phyloP scores from a whole-genome alignment of 2,888 invertebrate genomes.

The Amiota communis region DNA sequence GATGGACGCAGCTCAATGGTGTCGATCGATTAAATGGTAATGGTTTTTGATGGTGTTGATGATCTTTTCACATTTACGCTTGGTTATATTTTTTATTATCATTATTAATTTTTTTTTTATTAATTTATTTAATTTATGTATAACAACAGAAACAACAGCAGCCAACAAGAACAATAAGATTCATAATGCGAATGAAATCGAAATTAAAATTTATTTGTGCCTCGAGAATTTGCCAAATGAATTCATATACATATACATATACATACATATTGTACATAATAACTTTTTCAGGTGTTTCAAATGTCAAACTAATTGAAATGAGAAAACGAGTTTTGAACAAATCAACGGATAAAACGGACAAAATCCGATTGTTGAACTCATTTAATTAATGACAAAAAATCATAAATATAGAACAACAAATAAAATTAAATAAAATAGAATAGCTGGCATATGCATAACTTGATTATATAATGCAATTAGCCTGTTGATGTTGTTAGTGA shows the following conservation, averaged over 20 bases:
- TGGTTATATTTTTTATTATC: background rate
- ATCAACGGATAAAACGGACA: too few species aligned
- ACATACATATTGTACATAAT: too few species aligned
- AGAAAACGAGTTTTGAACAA: constrained; percentile 39
- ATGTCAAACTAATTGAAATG: constrained; percentile 64
- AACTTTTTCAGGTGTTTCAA: constrained; percentile 36
- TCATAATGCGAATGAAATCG: constrained; percentile 10
- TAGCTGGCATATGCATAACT: too few species aligned
- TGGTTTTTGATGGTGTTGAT: constrained; percentile 23
- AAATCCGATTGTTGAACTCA: too few species aligned
- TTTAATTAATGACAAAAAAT: too few species aligned
- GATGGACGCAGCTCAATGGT: background rate
- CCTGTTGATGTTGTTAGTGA: too few species aligned
- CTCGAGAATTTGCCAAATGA: too few species aligned
- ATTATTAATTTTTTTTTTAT: too few species aligned
- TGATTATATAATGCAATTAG: too few species aligned
- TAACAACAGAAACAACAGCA: constrained; percentile 24
- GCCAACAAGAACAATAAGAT: constrained; percentile 28
- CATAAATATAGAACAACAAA: too few species aligned
- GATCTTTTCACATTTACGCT: constrained; percentile 50
- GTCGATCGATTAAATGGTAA: constrained; percentile 49
- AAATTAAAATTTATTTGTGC: constrained; percentile 10
- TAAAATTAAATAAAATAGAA: too few species aligned
- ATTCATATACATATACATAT: too few species aligned
- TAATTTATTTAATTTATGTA: constrained; percentile 51